Percentiles rank a stretch among this genome's conserved stretches.
These are phyloP conservation scores for Bubo bubo DNA, from an alignment of 2,113 vertebrate genomes.

Conservation along the genomic window DNA sequence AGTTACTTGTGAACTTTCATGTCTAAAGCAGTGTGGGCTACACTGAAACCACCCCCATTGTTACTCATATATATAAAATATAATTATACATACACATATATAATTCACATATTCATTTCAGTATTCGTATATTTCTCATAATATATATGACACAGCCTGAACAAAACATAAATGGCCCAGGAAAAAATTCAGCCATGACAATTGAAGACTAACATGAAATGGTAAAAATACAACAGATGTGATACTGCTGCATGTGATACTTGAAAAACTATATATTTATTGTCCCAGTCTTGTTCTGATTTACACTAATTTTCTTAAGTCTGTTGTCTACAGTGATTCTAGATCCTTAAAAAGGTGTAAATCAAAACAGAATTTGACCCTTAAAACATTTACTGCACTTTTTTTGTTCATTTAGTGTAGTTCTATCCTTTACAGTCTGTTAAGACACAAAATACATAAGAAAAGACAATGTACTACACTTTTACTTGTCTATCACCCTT, in stretches of 20 bases:
- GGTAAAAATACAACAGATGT: background rate
- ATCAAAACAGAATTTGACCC: background rate
- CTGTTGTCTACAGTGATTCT: background rate
- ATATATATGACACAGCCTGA: background rate
- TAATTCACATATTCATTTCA: background rate
- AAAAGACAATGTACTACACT: background rate
- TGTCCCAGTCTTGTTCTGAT: background rate
- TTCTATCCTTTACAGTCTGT: background rate
- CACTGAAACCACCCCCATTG: background rate
- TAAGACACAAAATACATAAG: background rate
- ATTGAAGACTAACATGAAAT: background rate
- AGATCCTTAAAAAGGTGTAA: background rate
- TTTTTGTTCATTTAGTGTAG: background rate
- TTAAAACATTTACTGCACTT: background rate
- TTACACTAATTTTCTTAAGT: background rate
- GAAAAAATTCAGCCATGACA: background rate
- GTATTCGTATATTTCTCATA: background rate
- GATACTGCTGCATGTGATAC: background rate
- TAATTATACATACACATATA: background rate
- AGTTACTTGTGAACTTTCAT: background rate
- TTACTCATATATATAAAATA: background rate
- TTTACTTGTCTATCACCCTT: slow-evolving; percentile 6
- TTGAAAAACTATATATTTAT: background rate
- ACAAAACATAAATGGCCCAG: background rate
- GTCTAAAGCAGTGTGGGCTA: background rate